These are phyloP conservation scores for Peribatodes rhomboidaria DNA, from an alignment of 2,888 invertebrate species.

Conservation along the genomic window DNA sequence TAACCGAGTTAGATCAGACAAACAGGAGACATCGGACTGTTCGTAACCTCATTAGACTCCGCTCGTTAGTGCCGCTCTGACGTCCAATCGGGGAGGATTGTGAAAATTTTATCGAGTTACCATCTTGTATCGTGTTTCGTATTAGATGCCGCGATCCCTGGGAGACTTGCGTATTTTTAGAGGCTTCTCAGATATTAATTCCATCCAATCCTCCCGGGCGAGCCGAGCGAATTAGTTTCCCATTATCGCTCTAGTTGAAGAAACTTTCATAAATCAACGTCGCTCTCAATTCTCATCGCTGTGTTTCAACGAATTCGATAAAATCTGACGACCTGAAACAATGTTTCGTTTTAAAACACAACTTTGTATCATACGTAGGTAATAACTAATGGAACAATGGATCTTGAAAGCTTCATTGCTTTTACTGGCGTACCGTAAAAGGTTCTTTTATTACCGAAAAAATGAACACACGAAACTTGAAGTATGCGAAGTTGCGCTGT, in stretches of 20 bases:
- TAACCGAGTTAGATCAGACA: constrained; percentile 70
- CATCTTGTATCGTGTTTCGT: constrained; percentile 38
- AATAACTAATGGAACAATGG: constrained; percentile 38
- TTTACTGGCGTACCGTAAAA: constrained; percentile 45
- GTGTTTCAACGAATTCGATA: constrained; percentile 8
- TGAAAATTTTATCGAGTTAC: constrained; percentile 53
- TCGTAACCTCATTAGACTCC: constrained; percentile 62
- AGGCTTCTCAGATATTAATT: constrained; percentile 33
- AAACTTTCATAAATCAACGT: constrained; percentile 34
- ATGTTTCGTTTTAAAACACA: constrained; percentile 19
- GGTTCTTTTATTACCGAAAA: constrained; percentile 48
- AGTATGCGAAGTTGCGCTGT: constrained; percentile 52
- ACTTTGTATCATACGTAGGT: constrained; percentile 14
- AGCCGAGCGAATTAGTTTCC: constrained; percentile 27
- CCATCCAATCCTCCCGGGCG: constrained; percentile 20
- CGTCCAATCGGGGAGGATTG: constrained; percentile 54
- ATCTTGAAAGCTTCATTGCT: constrained; percentile 40
- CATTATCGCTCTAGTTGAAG: constrained; percentile 29
- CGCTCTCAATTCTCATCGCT: constrained; percentile 9
- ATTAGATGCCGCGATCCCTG: constrained; percentile 13
- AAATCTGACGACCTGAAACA: constrained; percentile 11
- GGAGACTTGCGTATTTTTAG: constrained; percentile 26
- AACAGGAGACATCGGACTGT: constrained; percentile 60
- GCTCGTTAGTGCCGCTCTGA: constrained; percentile 59
- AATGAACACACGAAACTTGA: constrained; percentile 47